Percentiles rank a stretch among this genome's conserved stretches.
These are phyloP conservation scores for Carposina sasakii DNA, from an alignment of 1,140 invertebrate genomes.

Conservation along the genomic window DNA sequence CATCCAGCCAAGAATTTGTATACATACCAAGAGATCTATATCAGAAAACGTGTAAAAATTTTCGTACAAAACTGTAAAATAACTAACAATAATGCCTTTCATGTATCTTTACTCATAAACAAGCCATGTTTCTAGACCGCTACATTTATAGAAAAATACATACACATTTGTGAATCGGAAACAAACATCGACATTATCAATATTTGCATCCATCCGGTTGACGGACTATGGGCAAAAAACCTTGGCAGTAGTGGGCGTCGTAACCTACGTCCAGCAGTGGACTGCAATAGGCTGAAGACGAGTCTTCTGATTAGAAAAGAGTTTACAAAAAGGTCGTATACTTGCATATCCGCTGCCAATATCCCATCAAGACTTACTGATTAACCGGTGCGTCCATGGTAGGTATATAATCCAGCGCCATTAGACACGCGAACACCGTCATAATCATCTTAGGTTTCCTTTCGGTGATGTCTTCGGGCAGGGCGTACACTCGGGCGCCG, in stretches of 20 bases:
- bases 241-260: no score
- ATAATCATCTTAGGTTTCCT: slow-evolving; percentile 99
- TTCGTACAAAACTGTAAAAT: no score
- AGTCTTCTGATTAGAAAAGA: not conserved
- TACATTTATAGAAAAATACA: no score
- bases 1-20: no score
- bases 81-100: no score
- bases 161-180: no score
- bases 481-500: slow-evolving; percentile 96
- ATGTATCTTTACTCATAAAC: no score
- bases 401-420: slow-evolving; percentile 96
- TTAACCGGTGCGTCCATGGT: slow-evolving; percentile 79
- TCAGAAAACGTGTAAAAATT: no score
- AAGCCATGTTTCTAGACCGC: no score
- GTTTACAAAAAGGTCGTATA: not conserved
- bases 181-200: not conserved
- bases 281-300: no score
- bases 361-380: slow-evolving; percentile 34
- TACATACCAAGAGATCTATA: no score
- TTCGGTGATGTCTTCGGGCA: slow-evolving; percentile 99
- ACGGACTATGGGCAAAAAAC: not conserved
- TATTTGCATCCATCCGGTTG: not conserved
- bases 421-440: slow-evolving; percentile 99
- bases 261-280: no score
- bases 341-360: not conserved